Evolutionary conservation across 2,888 invertebrate species (phyloP).

Genomic region (Pandemis cinnamomeana): DNA sequence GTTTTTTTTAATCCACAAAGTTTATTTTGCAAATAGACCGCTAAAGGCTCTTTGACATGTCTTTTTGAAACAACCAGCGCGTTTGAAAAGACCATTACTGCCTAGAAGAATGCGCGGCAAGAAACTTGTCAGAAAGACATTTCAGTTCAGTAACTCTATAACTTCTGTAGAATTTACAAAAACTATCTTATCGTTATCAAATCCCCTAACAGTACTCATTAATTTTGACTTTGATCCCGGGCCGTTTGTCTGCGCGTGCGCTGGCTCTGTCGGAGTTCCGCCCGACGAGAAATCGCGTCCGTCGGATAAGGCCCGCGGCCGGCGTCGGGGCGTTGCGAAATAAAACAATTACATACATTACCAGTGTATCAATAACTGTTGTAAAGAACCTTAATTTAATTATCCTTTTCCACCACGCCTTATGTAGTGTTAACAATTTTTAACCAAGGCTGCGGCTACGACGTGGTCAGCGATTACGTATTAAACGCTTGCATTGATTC

Average conservation of each 20-base stretch:
- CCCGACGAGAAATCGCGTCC: slow-evolving; percentile 40
- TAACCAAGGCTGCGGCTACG: slow-evolving; percentile 17
- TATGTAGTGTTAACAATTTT: slow-evolving; percentile 27
- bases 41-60: too few relatives aligned
- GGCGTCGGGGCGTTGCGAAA: slow-evolving; percentile 38
- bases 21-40: too few relatives aligned
- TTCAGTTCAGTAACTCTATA: too few relatives aligned
- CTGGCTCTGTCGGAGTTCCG: slow-evolving; percentile 22
- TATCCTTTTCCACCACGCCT: slow-evolving; percentile 34
- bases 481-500: background rate
- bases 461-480: background rate
- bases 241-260: slow-evolving; percentile 1
- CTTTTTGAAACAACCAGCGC: too few relatives aligned
- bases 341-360: slow-evolving; percentile 36
- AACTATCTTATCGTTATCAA: background rate
- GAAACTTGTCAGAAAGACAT: too few relatives aligned
- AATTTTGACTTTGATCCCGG: slow-evolving; percentile 34
- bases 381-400: slow-evolving; percentile 31
- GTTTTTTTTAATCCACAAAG: too few relatives aligned
- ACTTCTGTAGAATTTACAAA: too few relatives aligned
- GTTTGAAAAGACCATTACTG: too few relatives aligned
- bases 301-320: slow-evolving; percentile 22
- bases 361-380: slow-evolving; percentile 27
- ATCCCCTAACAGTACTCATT: background rate
- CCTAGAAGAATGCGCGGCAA: too few relatives aligned